Conservation (phyloP, 2,888 invertebrate genomes). For the Philhelius pedissequus region DNA sequence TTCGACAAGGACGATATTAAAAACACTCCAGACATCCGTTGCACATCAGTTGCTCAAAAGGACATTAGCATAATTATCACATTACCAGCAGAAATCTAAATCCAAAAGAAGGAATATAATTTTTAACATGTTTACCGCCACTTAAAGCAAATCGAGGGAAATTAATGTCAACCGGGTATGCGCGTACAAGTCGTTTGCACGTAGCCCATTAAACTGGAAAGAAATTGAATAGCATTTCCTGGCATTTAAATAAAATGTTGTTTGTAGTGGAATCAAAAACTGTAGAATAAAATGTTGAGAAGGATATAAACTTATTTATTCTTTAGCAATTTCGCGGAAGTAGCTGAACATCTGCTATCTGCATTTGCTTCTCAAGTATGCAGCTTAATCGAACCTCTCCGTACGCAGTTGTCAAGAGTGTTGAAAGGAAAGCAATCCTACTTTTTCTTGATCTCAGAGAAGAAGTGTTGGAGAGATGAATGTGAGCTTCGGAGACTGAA, state of each 20-base stretch:
- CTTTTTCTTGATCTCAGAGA: too few relatives aligned
- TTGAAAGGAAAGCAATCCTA: too few relatives aligned
- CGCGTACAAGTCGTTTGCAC: slow-evolving; percentile 67
- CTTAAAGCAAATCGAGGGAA: slow-evolving; percentile 52
- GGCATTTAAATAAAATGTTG: slow-evolving; percentile 20
- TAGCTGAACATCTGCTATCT: too few relatives aligned
- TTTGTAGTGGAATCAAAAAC: not conserved
- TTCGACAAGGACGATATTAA: slow-evolving; percentile 48
- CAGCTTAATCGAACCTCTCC: too few relatives aligned
- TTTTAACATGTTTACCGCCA: slow-evolving; percentile 53
- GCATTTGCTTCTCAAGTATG: too few relatives aligned
- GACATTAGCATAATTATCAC: slow-evolving; percentile 75
- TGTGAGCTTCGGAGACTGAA: too few relatives aligned
- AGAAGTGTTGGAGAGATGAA: too few relatives aligned
- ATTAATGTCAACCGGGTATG: slow-evolving; percentile 53
- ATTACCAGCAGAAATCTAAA: slow-evolving; percentile 73
- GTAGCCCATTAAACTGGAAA: slow-evolving; percentile 52
- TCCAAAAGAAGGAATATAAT: slow-evolving; percentile 51
- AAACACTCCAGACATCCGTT: slow-evolving; percentile 60
- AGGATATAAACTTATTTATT: not conserved
- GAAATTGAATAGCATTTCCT: slow-evolving; percentile 40
- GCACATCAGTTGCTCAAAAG: slow-evolving; percentile 15
- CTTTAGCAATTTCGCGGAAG: not conserved
- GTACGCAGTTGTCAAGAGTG: too few relatives aligned
- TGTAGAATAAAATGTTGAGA: not conserved